These are phyloP conservation scores for Notothenia rossii DNA, from an alignment of 2,113 vertebrate species.

Conservation along the genomic window DNA sequence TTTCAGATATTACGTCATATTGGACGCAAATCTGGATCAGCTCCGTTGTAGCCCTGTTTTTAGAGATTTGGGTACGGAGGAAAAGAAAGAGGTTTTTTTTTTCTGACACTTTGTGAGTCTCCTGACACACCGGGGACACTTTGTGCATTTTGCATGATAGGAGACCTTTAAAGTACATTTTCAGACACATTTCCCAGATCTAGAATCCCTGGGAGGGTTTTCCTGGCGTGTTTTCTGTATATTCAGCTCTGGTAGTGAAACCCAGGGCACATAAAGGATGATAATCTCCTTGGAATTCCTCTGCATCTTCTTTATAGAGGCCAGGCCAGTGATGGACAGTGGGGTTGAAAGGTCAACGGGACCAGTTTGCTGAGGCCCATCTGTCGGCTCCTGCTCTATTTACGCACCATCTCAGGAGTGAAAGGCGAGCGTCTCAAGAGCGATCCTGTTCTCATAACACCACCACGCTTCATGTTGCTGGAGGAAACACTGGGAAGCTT, in stretches of 20 bases:
- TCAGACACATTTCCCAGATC: not conserved
- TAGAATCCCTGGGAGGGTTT: slow-evolving; percentile 58
- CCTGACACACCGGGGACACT: too few relatives aligned
- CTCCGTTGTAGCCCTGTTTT: too few relatives aligned
- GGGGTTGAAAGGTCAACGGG: slow-evolving; percentile 83
- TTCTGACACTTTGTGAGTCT: too few relatives aligned
- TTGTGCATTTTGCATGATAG: too few relatives aligned
- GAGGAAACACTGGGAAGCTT: slow-evolving; percentile 60
- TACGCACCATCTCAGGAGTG: slow-evolving; percentile 79
- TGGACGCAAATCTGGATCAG: too few relatives aligned
- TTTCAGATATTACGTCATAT: too few relatives aligned
- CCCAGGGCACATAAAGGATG: slow-evolving; percentile 78
- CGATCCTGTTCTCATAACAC: slow-evolving; percentile 81
- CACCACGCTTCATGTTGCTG: slow-evolving; percentile 62
- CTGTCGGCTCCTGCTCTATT: slow-evolving; percentile 82
- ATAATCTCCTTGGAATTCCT: slow-evolving; percentile 83
- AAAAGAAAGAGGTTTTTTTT: too few relatives aligned
- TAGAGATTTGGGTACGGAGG: too few relatives aligned
- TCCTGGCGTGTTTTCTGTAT: slow-evolving; percentile 59
- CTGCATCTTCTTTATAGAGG: slow-evolving; percentile 72
- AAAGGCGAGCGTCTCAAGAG: slow-evolving; percentile 79
- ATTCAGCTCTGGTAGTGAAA: slow-evolving; percentile 55
- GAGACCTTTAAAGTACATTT: not conserved
- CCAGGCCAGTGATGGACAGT: slow-evolving; percentile 77
- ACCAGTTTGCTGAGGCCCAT: slow-evolving; percentile 84